These are phyloP conservation scores for Calidris pugnax DNA, from an alignment of 2,113 vertebrate species.

Conservation along the genomic window DNA sequence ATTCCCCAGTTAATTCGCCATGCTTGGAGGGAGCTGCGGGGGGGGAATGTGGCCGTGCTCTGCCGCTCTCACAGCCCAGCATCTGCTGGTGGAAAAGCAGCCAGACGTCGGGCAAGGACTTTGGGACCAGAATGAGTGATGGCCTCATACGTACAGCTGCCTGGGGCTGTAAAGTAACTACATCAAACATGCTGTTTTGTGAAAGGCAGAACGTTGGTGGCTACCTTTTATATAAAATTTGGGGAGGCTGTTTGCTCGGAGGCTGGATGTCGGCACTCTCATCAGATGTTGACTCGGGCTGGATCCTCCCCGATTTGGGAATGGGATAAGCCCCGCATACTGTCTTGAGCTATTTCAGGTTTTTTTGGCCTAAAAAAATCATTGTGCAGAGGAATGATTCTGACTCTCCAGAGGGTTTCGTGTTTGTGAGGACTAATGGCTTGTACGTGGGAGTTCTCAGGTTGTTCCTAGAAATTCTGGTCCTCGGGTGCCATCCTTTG, in stretches of 20 bases:
- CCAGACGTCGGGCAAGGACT: background rate
- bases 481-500: background rate
- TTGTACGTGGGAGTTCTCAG: background rate
- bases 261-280: background rate
- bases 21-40: background rate
- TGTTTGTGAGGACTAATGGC: fast-evolving
- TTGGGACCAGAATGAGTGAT: background rate
- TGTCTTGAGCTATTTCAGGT: background rate
- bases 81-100: background rate
- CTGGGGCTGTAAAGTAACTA: background rate
- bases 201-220: background rate
- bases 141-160: background rate
- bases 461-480: background rate
- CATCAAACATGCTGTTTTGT: background rate
- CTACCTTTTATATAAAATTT: fast-evolving
- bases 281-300: background rate
- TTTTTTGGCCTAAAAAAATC: background rate
- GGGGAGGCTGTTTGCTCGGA: background rate
- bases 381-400: background rate
- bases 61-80: background rate
- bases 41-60: background rate
- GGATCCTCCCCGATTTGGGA: background rate
- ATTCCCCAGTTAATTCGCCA: background rate
- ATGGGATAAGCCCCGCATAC: background rate
- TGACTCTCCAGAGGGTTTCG: background rate